A percentile compares a stretch with the other conserved stretches of the same genome.
Evolutionary conservation across 2,113 vertebrate species (phyloP).

Genomic region (Bos javanicus): DNA sequence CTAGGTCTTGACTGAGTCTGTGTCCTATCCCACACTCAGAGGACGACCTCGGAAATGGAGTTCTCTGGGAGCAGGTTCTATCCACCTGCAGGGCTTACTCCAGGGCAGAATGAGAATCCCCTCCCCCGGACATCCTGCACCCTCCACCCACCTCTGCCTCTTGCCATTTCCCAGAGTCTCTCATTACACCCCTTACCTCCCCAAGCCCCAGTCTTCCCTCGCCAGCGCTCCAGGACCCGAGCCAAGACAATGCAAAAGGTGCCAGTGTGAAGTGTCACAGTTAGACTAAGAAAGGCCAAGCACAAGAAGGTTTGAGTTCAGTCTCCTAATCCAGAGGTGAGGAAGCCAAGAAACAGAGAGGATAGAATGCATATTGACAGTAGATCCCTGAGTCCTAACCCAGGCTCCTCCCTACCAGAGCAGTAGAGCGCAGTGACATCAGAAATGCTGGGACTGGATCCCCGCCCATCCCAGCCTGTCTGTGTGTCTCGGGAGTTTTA

Average conservation of each 20-base stretch:
- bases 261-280: background rate
- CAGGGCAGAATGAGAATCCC: background rate
- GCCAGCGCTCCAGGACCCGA: background rate
- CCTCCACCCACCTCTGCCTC: background rate
- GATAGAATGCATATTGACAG: accelerated
- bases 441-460: background rate
- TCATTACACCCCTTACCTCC: background rate
- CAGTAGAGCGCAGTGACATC: accelerated
- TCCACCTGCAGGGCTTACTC: background rate
- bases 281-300: background rate
- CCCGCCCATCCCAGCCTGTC: too few species aligned
- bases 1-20: background rate
- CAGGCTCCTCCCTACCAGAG: background rate
- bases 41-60: background rate
- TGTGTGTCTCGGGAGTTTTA: background rate
- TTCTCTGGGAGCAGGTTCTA: background rate
- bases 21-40: background rate
- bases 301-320: background rate
- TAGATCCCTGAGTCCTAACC: background rate
- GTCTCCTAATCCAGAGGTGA: background rate
- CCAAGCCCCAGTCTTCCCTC: background rate
- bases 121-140: background rate
- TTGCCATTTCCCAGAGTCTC: background rate
- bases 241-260: background rate
- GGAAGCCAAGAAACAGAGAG: background rate